Base-by-base conservation (phyloP, 92 coral and sea anemone species). In the Palythoa heliodiscus region DNA sequence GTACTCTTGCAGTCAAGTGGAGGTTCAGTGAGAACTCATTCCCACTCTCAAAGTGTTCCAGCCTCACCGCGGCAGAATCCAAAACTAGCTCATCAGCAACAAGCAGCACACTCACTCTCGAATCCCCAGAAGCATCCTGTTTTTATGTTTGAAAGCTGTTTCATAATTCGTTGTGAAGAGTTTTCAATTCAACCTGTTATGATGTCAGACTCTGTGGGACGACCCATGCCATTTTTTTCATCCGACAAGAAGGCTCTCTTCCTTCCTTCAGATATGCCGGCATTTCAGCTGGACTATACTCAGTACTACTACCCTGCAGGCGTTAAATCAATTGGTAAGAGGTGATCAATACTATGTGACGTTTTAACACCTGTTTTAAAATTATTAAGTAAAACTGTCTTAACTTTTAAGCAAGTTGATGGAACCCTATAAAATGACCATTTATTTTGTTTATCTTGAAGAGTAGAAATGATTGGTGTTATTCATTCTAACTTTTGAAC, bases 251-350 rank as follows among this genome's bases (percentile, higher is more conserved):
- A 97, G 74, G 94, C 99, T 2, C 69, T 97, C 70, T 93, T 87
- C 78, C 91, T 97, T 43, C 99, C 99, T 38, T 83, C 94, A 7
- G 99, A 97, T 68, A 91, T 97, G 98, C 97, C 99, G 1, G 98
- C 99, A 19, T 94, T 97, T 82, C 99, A 97, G 87, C 76, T 95
- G 83, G 99, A 97, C 90, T 97, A 95, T 48, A 97, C 99, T 1
- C 93, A 91, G 63, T 97, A 97, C 66, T 97, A 95, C 74, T 97
- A 95, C 61, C 99, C 99, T 4, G 92, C 91, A 6, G 91, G 92
- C 20, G 73, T 91, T 23, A 72, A 69, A 11, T 92, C 95, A 11
- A 91, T 93, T 87, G 97, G 99, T 97, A 76, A 35, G 48, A 5
- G 50, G 7, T 43, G 7, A 43, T 43, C 50, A 5, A 43, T 43